These are phyloP conservation scores for Nephrotoma guestfalica DNA, from an alignment of 2,888 invertebrate genomes.

Conservation along the genomic window DNA sequence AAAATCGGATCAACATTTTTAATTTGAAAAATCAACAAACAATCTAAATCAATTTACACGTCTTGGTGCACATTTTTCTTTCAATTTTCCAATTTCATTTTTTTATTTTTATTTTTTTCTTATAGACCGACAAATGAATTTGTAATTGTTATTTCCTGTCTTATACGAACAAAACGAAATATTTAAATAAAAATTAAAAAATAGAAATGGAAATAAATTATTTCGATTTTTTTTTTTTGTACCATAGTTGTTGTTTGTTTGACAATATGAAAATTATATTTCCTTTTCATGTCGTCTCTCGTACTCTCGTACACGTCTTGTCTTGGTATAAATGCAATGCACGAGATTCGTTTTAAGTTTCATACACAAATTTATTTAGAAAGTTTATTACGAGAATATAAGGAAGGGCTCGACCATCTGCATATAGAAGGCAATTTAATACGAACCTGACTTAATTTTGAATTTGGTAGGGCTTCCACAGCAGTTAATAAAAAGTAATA, in stretches of 20 bases:
- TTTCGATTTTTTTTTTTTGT: not conserved
- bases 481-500: not conserved
- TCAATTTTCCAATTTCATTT: not conserved
- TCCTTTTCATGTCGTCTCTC: not conserved
- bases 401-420: not conserved
- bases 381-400: not conserved
- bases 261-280: not conserved
- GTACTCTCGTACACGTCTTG: not conserved
- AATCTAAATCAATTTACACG: not conserved
- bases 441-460: not conserved
- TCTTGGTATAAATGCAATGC: not conserved
- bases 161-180: not conserved
- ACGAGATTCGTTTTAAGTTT: not conserved
- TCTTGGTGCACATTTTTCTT: not conserved
- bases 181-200: not conserved
- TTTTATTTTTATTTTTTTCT: not conserved
- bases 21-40: not conserved
- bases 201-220: not conserved
- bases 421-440: not conserved
- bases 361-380: not conserved
- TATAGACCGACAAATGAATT: not conserved
- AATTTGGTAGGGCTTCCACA: not conserved
- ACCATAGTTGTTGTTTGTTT: not conserved
- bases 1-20: not conserved
- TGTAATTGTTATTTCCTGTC: not conserved